phyloP scores from a whole-genome alignment of 2,113 vertebrate species.

The Oryzias celebensis region DNA sequence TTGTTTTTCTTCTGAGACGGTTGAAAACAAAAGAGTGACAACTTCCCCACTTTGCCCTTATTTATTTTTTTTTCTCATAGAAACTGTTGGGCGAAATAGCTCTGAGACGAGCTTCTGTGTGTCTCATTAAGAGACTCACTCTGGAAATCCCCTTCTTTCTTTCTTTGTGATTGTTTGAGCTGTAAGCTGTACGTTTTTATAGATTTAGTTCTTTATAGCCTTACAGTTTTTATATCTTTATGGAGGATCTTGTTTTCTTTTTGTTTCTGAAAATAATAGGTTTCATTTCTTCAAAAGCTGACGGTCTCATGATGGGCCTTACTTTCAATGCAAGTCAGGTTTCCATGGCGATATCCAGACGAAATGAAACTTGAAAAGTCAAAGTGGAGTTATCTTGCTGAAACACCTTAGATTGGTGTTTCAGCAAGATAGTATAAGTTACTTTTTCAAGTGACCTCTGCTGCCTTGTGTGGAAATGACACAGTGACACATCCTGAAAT shows the following conservation, averaged over 20 bases:
- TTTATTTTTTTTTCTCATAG: neutral
- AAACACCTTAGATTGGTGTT: constrained; percentile 33
- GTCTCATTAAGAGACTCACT: neutral
- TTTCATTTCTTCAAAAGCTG: neutral
- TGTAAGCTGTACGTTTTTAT: neutral
- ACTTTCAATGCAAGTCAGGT: constrained; percentile 5
- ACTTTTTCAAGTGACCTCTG: neutral
- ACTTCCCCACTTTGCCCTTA: too few relatives aligned
- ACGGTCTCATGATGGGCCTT: neutral
- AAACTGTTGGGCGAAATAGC: neutral
- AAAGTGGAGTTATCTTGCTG: constrained; percentile 8
- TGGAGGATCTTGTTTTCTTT: neutral
- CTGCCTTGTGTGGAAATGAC: neutral
- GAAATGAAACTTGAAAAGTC: constrained; percentile 13
- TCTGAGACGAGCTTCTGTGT: neutral
- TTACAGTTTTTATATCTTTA: neutral
- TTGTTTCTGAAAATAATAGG: neutral
- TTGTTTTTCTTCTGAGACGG: too few relatives aligned
- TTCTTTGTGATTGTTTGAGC: neutral
- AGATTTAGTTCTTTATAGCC: neutral
- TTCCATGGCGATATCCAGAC: constrained; percentile 2
- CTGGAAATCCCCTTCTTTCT: neutral
- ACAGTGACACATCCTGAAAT: neutral
- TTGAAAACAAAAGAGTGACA: too few relatives aligned
- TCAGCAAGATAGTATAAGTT: neutral